Percentiles rank a stretch among this genome's conserved stretches.
phyloP scores from a whole-genome alignment of 1,140 invertebrate genomes.

The Lucilia sericata region DNA sequence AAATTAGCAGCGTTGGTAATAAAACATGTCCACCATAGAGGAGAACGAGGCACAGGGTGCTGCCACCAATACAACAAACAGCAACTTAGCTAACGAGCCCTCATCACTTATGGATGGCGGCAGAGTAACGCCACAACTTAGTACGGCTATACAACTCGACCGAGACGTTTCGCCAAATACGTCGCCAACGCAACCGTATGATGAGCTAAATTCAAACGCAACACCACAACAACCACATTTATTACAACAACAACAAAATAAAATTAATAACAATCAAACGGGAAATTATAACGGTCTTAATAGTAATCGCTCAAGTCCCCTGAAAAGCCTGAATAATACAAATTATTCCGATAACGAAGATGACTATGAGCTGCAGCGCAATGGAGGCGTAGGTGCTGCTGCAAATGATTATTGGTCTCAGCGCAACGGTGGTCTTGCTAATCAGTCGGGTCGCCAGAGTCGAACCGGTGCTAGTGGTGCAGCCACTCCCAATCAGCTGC shows the following conservation, averaged over 20 bases:
- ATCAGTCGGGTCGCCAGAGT: slow-evolving; percentile 40
- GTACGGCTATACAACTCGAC: slow-evolving; percentile 66
- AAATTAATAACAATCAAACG: slow-evolving; percentile 47
- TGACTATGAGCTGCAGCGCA: slow-evolving; percentile 55
- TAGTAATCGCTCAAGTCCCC: slow-evolving; percentile 46
- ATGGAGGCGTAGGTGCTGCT: slow-evolving; percentile 29
- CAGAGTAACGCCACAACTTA: slow-evolving; percentile 67
- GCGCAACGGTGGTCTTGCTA: slow-evolving; percentile 53
- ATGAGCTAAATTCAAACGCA: slow-evolving; percentile 34
- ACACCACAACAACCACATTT: slow-evolving; percentile 27
- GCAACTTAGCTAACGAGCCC: slow-evolving; percentile 29
- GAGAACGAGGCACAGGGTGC: not conserved
- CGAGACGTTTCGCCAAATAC: slow-evolving; percentile 64
- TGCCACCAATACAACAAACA: not conserved
- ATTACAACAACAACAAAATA: slow-evolving; percentile 46
- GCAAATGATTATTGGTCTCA: slow-evolving; percentile 61
- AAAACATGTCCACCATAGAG: not conserved
- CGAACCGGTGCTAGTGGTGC: slow-evolving; percentile 30
- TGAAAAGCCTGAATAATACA: slow-evolving; percentile 40
- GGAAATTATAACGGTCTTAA: slow-evolving; percentile 8
- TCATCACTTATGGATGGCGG: slow-evolving; percentile 57
- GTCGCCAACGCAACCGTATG: slow-evolving; percentile 51
- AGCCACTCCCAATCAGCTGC: slow-evolving; percentile 44
- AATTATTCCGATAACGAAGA: slow-evolving; percentile 53
- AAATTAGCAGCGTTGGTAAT: not conserved